Conservation (phyloP, 2,797 vertebrate species). For the Pipistrellus kuhlii region DNA sequence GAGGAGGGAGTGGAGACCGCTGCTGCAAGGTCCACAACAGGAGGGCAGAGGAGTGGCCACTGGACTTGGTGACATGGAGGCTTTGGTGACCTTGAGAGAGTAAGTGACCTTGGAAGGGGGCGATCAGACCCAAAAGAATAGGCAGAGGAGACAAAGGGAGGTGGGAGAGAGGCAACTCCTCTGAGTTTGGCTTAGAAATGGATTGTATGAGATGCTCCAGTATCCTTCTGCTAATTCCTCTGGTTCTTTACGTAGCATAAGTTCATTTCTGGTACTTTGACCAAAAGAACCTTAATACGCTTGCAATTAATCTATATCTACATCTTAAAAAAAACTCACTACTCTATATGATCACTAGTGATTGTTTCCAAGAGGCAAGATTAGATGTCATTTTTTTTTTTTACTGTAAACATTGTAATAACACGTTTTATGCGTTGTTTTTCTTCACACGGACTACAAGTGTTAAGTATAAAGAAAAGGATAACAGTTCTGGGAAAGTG, state of each 20-base stretch:
- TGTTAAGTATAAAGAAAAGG: background rate
- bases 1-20: background rate
- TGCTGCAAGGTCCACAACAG: background rate
- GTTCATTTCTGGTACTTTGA: background rate
- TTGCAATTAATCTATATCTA: background rate
- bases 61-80: background rate
- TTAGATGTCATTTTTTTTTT: background rate
- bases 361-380: background rate
- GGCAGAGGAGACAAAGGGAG: background rate
- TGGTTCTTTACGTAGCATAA: background rate
- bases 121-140: accelerated
- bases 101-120: background rate
- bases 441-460: background rate
- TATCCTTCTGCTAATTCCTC: background rate
- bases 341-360: background rate
- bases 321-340: background rate
- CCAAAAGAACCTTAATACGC: background rate
- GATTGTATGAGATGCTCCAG: background rate
- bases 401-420: background rate
- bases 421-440: background rate
- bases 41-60: background rate
- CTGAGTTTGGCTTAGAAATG: background rate
- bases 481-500: background rate
- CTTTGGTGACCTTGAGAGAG: background rate
- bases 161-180: background rate